These are phyloP conservation scores for Deroplatys truncata DNA, from an alignment of 2,888 invertebrate genomes.

Conservation along the genomic window DNA sequence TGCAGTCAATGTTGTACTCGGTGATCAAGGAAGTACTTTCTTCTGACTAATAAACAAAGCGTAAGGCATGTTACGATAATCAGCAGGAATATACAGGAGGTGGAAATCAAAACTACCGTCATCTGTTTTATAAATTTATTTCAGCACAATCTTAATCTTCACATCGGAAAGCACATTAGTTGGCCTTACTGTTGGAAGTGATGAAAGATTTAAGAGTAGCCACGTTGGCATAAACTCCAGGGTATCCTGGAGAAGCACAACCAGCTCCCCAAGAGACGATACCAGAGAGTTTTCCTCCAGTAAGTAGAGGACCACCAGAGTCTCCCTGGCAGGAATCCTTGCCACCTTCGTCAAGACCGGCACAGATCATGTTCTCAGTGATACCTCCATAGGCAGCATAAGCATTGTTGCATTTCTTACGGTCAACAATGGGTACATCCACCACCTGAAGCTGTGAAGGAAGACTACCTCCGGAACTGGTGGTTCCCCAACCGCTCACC, in stretches of 20 bases:
- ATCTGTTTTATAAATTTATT: too few relatives aligned
- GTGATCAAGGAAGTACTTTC: too few relatives aligned
- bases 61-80: too few relatives aligned
- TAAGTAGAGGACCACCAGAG: constrained; percentile 43
- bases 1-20: too few relatives aligned
- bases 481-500: constrained; percentile 41
- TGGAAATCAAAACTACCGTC: too few relatives aligned
- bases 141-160: too few relatives aligned
- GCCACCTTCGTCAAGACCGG: constrained; percentile 45
- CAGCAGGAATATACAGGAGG: too few relatives aligned
- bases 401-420: constrained; percentile 36
- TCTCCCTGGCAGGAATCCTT: constrained; percentile 54
- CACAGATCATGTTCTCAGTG: constrained; percentile 51
- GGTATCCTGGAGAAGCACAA: constrained; percentile 38
- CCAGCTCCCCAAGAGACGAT: constrained; percentile 44
- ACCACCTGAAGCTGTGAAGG: constrained; percentile 38
- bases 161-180: too few relatives aligned
- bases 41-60: too few relatives aligned
- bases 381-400: constrained; percentile 33
- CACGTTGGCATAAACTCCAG: constrained; percentile 27
- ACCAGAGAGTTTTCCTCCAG: constrained; percentile 38
- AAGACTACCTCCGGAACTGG: constrained; percentile 33
- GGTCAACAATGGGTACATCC: constrained; percentile 38
- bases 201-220: background rate
- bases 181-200: background rate